Conservation (phyloP, 2,113 vertebrate species). For the Nannobrachium achirus region DNA sequence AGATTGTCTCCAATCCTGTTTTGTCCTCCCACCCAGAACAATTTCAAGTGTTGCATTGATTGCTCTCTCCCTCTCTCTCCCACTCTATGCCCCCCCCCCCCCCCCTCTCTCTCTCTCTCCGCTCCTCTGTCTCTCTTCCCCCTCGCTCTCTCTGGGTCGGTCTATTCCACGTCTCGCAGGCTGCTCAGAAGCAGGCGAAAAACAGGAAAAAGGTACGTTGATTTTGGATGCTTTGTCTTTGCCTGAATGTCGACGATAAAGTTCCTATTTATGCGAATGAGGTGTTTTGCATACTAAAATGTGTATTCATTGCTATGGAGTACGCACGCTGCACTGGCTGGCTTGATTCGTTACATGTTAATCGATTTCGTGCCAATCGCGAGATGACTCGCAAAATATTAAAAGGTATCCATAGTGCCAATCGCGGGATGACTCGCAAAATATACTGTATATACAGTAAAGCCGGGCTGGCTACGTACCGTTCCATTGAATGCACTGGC, state of each 20-base stretch:
- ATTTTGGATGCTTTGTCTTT: not conserved
- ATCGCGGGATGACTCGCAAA: too few relatives aligned
- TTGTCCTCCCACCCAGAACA: not conserved
- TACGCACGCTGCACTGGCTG: too few relatives aligned
- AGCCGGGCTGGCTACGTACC: too few relatives aligned
- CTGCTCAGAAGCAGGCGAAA: conserved; percentile 96
- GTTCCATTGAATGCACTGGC: too few relatives aligned
- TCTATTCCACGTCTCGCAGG: conserved; percentile 83
- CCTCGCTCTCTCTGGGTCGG: conserved; percentile 12
- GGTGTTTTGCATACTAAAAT: not conserved
- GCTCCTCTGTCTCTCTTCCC: conserved; percentile 19
- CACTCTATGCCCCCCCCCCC: conserved; percentile 15
- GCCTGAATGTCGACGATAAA: not conserved
- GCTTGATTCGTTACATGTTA: too few relatives aligned
- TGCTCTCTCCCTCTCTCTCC: conserved; percentile 8
- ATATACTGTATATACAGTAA: too few relatives aligned
- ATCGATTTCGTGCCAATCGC: too few relatives aligned
- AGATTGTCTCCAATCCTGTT: conserved; percentile 27
- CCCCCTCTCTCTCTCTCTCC: conserved; percentile 28
- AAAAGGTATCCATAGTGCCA: too few relatives aligned
- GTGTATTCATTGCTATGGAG: not conserved
- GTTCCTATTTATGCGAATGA: not conserved
- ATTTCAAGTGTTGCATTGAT: not conserved
- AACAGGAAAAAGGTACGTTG: conserved; percentile 94
- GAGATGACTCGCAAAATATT: too few relatives aligned